Conservation (phyloP, 2,888 invertebrate species). For the Lepetodrilus schrolli region DNA sequence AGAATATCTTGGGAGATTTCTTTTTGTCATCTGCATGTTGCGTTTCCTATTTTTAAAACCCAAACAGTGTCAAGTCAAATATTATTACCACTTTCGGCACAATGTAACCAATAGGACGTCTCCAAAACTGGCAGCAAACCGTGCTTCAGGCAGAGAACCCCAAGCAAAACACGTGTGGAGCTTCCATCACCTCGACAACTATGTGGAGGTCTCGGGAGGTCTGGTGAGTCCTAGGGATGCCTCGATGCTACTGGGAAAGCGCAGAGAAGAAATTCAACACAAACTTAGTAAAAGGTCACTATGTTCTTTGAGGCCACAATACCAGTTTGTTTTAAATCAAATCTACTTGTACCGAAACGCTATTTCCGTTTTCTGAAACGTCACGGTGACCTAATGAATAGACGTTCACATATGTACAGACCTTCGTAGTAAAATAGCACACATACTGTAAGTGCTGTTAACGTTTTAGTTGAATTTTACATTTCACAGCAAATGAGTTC, state of each 20-base stretch:
- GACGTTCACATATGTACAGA: too few relatives aligned
- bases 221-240: background rate
- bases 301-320: background rate
- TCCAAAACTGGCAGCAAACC: conserved; percentile 17
- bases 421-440: too few relatives aligned
- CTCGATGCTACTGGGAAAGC: too few relatives aligned
- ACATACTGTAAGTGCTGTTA: too few relatives aligned
- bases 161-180: conserved; percentile 6
- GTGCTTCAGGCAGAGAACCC: background rate
- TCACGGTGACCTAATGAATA: too few relatives aligned
- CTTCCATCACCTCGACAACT: conserved; percentile 1
- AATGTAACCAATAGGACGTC: conserved; percentile 15
- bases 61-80: conserved; percentile 1
- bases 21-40: background rate
- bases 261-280: background rate
- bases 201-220: background rate
- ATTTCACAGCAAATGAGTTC: too few relatives aligned
- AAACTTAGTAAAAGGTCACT: background rate
- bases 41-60: background rate
- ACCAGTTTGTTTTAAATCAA: background rate
- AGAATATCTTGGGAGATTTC: background rate
- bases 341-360: background rate
- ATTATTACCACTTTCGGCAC: conserved; percentile 16
- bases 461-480: too few relatives aligned
- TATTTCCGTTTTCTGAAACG: background rate